These are phyloP conservation scores for Leptopilina drosophilae DNA, from an alignment of 2,888 invertebrate species.

Conservation along the genomic window DNA sequence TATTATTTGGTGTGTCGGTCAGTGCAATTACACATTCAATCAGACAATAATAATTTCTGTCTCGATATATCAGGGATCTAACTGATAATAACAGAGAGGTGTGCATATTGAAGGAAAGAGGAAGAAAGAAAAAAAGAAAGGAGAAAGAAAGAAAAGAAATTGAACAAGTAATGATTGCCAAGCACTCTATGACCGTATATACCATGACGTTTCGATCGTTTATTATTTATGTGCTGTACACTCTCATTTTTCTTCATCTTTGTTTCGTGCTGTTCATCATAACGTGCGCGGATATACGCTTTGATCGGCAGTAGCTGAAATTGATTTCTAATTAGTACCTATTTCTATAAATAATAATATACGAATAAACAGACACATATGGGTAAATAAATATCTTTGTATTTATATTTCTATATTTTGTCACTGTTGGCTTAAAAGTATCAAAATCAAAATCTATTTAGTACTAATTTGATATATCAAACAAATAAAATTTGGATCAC, in stretches of 20 bases:
- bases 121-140: no score
- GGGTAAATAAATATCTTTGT: no score
- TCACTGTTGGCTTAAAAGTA: no score
- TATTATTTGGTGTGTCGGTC: constrained; percentile 48
- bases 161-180: constrained; percentile 43
- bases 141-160: constrained; percentile 1
- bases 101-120: constrained; percentile 5
- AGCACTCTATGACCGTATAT: constrained; percentile 1
- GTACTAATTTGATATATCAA: no score
- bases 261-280: constrained; percentile 26
- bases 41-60: constrained; percentile 46
- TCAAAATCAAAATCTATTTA: no score
- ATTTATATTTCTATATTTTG: no score
- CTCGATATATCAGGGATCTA: constrained; percentile 46
- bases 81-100: constrained; percentile 51
- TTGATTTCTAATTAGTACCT: constrained; percentile 35
- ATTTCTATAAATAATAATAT: constrained; percentile 17
- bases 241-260: neutral
- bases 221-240: constrained; percentile 45
- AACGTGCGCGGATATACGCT: neutral
- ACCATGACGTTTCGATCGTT: constrained; percentile 34
- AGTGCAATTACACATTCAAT: constrained; percentile 52
- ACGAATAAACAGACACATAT: no score
- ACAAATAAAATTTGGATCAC: no score
- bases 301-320: constrained; percentile 33